Evolutionary conservation across 2,888 invertebrate species (phyloP), one percentile per base, ranked within the genome.

Genomic region (Perithous albicinctus): DNA sequence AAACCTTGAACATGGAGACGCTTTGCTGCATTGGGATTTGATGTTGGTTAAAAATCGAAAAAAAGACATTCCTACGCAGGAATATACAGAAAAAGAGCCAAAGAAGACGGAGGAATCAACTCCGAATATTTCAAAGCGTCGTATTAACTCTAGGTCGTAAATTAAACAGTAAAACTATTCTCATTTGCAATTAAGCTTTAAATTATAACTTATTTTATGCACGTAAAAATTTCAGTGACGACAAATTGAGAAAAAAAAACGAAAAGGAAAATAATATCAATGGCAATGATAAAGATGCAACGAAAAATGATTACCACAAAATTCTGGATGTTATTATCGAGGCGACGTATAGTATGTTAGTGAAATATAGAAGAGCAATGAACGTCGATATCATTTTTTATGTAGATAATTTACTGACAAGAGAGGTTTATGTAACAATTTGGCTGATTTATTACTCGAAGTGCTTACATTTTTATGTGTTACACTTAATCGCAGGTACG

Each of bases 291-390:
- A 41, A 43, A 43, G 59, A 80, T 64, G 29, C 18, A 54, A 29
- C 48, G 29, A 38, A 54, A 64, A 32, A 32, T 46, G 48, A 82
- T 59, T 69, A 80, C 2, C 12, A 32, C 7, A 29, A 61, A 3
- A 72, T 85, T 59, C 79, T 91, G 23, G 66, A 87, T 29, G 54
- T 75, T 29, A 85, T 91, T 41, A 84, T 89, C 0, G 84, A 87
- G 6, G 85, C 88, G 4, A 88, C 88, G 18, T 89, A 88, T 73
- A 67, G 79, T 20, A 87, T 89, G 90, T 90, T 78, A 78, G 84
- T 85, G 64, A 29, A 7, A n/a, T 12, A 1, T 20, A 56, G 29
- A 48, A 20, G 15, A 51, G 23, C 51, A 3, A 48, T 48, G 20
- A 20, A 48, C 7, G 15, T 43, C 6, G 0, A n/a, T 15, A 4